A percentile compares a stretch with the other conserved stretches of the same genome.
phyloP scores from a whole-genome alignment of 2,888 invertebrate genomes.

The Dicyrtoma fusca region DNA sequence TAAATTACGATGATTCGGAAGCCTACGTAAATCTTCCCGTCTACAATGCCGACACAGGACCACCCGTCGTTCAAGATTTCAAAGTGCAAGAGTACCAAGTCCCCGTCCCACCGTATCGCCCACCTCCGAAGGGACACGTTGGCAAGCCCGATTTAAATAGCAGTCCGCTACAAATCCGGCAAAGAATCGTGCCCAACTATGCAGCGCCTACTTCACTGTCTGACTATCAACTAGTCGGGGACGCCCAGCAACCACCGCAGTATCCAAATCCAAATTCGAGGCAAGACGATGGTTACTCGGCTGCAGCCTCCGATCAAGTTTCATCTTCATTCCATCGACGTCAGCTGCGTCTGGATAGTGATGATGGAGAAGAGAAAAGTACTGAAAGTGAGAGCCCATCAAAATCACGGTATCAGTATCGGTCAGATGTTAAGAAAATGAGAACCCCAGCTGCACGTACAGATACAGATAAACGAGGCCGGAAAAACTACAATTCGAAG shows the following conservation, averaged over 20 bases:
- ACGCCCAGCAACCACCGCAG: not conserved
- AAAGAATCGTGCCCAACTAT: constrained; percentile 18
- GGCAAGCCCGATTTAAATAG: not conserved
- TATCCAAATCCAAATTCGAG: not conserved
- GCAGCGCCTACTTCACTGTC: constrained; percentile 11
- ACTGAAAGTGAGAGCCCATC: too few relatives aligned
- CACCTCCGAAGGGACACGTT: not conserved
- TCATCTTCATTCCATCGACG: too few relatives aligned
- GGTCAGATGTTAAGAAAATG: too few relatives aligned
- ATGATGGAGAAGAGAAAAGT: too few relatives aligned
- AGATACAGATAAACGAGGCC: not conserved
- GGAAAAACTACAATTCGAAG: not conserved
- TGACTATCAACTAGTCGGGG: constrained; percentile 17
- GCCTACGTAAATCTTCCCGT: constrained; percentile 11
- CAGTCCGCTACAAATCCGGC: not conserved
- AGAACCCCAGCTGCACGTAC: too few relatives aligned
- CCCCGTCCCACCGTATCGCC: not conserved
- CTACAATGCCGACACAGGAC: not conserved
- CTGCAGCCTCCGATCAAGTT: not conserved
- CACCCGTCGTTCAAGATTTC: constrained; percentile 12
- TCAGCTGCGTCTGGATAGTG: too few relatives aligned
- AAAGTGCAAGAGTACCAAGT: constrained; percentile 15
- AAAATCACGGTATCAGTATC: too few relatives aligned
- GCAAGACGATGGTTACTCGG: not conserved
- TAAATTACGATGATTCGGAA: not conserved